Conservation (phyloP, 1,140 invertebrate species). For the Hesperophylax magnus region DNA sequence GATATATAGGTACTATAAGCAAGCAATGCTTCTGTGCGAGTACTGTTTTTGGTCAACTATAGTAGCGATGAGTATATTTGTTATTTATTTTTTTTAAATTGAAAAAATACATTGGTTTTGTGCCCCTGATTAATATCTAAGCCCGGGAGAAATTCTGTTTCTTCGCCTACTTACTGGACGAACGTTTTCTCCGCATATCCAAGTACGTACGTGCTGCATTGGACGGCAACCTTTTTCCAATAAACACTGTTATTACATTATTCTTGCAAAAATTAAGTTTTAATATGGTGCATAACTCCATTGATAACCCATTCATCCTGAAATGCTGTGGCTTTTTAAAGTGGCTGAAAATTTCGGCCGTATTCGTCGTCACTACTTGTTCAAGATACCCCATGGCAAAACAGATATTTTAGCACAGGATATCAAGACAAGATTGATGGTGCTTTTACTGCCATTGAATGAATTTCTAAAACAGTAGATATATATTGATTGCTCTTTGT, state of each 20-base stretch:
- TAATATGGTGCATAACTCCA: background rate
- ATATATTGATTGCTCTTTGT: no score
- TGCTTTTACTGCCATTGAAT: no score
- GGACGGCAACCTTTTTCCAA: background rate
- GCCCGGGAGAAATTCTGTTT: slow-evolving; percentile 23
- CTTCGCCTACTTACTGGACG: slow-evolving; percentile 15
- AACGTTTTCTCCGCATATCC: slow-evolving; percentile 14
- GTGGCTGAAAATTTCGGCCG: background rate
- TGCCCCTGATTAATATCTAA: background rate
- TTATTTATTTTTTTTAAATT: no score
- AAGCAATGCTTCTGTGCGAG: no score
- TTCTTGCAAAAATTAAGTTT: background rate
- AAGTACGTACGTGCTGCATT: background rate
- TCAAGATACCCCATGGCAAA: no score
- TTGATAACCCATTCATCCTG: background rate
- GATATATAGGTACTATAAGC: no score
- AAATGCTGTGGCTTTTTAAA: background rate
- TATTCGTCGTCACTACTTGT: no score
- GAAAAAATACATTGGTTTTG: no score
- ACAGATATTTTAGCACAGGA: background rate
- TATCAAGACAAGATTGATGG: no score
- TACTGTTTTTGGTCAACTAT: no score
- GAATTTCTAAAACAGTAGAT: no score
- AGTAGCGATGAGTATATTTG: no score
- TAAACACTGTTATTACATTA: background rate